phyloP scores from a whole-genome alignment of 2,797 vertebrate species.

The Crenuchus spilurus region DNA sequence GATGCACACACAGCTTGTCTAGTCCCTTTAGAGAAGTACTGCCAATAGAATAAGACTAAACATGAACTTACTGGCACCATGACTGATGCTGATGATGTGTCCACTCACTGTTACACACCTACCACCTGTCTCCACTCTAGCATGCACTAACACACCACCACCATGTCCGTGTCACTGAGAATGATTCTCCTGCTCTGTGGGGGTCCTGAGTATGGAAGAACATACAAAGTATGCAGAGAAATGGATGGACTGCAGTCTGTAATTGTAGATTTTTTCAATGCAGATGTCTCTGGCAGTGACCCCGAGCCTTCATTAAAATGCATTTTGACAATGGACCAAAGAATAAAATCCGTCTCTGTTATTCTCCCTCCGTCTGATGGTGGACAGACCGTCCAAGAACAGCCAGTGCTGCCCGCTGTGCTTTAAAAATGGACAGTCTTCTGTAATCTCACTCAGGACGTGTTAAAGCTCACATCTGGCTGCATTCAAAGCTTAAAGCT shows the following conservation, averaged over 20 bases:
- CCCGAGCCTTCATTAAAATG: slow-evolving; percentile 80
- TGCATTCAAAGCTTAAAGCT: neutral
- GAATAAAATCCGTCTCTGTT: slow-evolving; percentile 68
- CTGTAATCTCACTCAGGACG: neutral
- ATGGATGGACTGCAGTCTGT: too few species aligned
- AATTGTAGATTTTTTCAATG: slow-evolving; percentile 72
- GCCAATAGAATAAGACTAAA: too few species aligned
- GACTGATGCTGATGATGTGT: too few species aligned
- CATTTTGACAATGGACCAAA: slow-evolving; percentile 76
- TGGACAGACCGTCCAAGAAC: slow-evolving; percentile 40
- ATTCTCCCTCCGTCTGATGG: slow-evolving; percentile 61
- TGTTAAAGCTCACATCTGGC: slow-evolving; percentile 27
- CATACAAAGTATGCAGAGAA: too few species aligned
- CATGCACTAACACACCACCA: too few species aligned
- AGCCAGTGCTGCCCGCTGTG: slow-evolving; percentile 5
- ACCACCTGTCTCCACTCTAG: slow-evolving; percentile 78
- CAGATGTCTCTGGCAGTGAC: slow-evolving; percentile 78
- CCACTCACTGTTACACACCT: slow-evolving; percentile 71
- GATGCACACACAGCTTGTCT: too few species aligned
- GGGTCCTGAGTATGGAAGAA: too few species aligned
- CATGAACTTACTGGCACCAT: too few species aligned
- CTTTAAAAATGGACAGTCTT: slow-evolving; percentile 21
- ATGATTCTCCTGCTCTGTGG: too few species aligned
- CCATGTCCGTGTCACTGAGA: too few species aligned
- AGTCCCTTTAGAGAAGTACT: too few species aligned